Percentiles rank a stretch among this genome's conserved stretches.
phyloP scores from a whole-genome alignment of 2,888 invertebrate genomes.

The Cosmorhoe ocellata region DNA sequence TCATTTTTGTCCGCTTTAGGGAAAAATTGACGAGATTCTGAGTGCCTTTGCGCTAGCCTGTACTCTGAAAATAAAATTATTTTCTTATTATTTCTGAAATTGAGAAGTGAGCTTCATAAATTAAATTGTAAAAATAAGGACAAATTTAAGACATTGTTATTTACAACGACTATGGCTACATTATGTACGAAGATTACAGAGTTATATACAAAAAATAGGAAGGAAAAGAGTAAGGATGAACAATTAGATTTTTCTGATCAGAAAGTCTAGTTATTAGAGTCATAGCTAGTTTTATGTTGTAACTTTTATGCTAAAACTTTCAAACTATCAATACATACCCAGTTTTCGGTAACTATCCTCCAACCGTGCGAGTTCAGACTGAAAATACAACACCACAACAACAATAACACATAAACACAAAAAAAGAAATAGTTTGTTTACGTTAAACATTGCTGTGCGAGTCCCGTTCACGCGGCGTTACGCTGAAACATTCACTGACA shows the following conservation, averaged over 20 bases:
- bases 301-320: neutral
- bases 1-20: slow-evolving; percentile 68
- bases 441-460: slow-evolving; percentile 68
- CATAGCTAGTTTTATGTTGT: neutral
- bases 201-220: too few relatives aligned
- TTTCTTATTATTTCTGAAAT: too few relatives aligned
- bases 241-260: too few relatives aligned
- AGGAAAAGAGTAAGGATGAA: too few relatives aligned
- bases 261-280: too few relatives aligned
- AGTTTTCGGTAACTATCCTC: slow-evolving; percentile 68
- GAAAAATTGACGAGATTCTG: slow-evolving; percentile 68
- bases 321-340: slow-evolving; percentile 48
- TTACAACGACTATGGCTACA: too few relatives aligned
- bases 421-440: slow-evolving; percentile 74
- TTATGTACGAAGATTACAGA: too few relatives aligned
- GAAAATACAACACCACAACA: slow-evolving; percentile 73
- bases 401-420: slow-evolving; percentile 71
- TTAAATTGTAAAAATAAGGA: too few relatives aligned
- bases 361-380: slow-evolving; percentile 70
- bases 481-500: slow-evolving; percentile 55
- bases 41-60: slow-evolving; percentile 56
- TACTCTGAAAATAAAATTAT: slow-evolving; percentile 58
- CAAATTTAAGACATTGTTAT: too few relatives aligned
- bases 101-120: too few relatives aligned
- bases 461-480: slow-evolving; percentile 47